phyloP scores from a whole-genome alignment of 2,113 vertebrate genomes.

The Salvator merianae region DNA sequence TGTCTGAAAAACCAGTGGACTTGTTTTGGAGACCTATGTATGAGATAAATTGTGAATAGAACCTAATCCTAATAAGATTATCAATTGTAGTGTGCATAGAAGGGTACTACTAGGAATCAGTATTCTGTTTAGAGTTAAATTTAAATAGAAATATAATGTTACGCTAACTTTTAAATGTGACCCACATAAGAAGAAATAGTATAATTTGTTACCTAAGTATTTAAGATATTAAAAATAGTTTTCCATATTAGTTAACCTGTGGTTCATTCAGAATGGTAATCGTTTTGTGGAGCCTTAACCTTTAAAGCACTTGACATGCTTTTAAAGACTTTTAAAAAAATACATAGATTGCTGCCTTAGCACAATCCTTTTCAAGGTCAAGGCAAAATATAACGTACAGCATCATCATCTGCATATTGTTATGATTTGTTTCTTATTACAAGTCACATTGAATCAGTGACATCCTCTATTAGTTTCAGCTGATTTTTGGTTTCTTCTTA shows the following conservation, averaged over 20 bases:
- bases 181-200: neutral
- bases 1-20: slow-evolving; percentile 39
- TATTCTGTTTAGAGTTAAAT: neutral
- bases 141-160: neutral
- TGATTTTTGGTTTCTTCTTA: slow-evolving; percentile 2
- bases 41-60: rapidly evolving
- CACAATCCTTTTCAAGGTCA: slow-evolving; percentile 56
- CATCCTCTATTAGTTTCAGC: neutral
- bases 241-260: slow-evolving; percentile 21
- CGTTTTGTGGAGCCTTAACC: slow-evolving; percentile 8
- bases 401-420: slow-evolving; percentile 8
- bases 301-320: neutral
- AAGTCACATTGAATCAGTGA: neutral
- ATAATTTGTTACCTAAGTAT: neutral
- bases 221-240: neutral
- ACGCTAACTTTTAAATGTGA: neutral
- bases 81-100: slow-evolving; percentile 1
- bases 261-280: slow-evolving; percentile 22
- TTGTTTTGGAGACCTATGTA: slow-evolving; percentile 45
- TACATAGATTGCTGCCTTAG: slow-evolving; percentile 1
- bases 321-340: slow-evolving; percentile 13
- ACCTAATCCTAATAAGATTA: slow-evolving; percentile 22
- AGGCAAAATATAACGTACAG: slow-evolving; percentile 21
- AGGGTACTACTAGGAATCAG: slow-evolving; percentile 34
- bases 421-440: neutral